Base-by-base conservation (phyloP, 2,113 vertebrate species). In the Lepisosteus osseus region DNA sequence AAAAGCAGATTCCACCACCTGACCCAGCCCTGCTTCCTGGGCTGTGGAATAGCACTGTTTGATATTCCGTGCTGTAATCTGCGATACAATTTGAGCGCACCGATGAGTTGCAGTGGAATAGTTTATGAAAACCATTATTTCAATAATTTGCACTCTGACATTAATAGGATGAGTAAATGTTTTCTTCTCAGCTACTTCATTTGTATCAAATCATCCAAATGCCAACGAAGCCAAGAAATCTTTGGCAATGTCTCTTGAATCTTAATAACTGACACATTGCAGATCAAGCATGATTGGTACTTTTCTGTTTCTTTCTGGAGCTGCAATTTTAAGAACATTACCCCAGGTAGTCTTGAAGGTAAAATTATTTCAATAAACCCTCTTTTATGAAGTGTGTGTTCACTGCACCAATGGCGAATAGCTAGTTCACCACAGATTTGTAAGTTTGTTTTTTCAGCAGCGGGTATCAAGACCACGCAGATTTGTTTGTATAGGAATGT, bases 91-190 rank as follows among this genome's bases (percentile, higher is more conserved):
- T 79, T 77, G 70, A 76, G 74, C 81, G 79, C 81, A 84, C 83
- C 80, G 80, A 82, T 84, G 83, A 82, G 73, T 82, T 78, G 67
- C 73, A 14, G 67, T 15, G 64, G 66, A 75, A 71, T 79, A 79
- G 78, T 73, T 77, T 79, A 86, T 81, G 76, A 83, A 87, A 83
- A 78, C 80, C 82, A 83, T 86, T 83, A 83, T 78, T 85, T 87
- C 81, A 84, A 82, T 84, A 77, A 76, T 78, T 86, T 78, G 85
- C 78, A 86, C 79, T 43, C 71, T 78, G 85, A 90, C 85, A 87
- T 88, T 88, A 87, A 88, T 83, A 83, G 80, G 82, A 84, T 85
- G 85, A 87, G 87, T 86, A 85, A 81, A 88, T 86, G 78, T 81
- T 83, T 85, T 87, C 80, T 83, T 86, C 82, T 72, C 78, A 17